Base-by-base conservation (phyloP, 2,797 vertebrate species). In the Tangara arthus region DNA sequence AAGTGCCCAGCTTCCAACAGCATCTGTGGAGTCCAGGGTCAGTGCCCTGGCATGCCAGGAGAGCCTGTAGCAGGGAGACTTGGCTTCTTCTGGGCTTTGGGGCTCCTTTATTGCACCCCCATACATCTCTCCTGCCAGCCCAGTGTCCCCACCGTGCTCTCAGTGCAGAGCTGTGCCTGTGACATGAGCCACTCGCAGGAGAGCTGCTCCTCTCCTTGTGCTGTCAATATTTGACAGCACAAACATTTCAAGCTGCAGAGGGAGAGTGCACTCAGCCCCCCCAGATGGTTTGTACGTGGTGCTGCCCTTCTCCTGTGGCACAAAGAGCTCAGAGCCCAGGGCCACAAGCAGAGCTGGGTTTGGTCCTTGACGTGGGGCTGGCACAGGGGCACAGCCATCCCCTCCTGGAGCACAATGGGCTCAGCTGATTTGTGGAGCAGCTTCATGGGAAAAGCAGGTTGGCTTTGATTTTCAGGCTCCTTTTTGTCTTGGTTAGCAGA, bases 241-340 rank as follows among this genome's bases (percentile, higher is more conserved):
- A 6, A 88, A 34, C 18, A 15, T 19, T 64, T 41, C 28, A 21
- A 82, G 26, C 18, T 19, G 46, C 68, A 72, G 80, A 41, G 46
- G 11, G 41, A 12, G 18, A 37, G 49, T 8, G 56, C 68, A 2
- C 39, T 77, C 32, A 30, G 30, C 46, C 30, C 18, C 34, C 21
- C 8, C 0, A 0, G 20, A 11, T 0, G 19, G 11, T 30, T 66
- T 66, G 23, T 52, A 44, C 0, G 0, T 49, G 75, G 12, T 61
- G 24, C 34, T 8, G 24, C 56, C 60, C 47, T 82, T 41, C 39
- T 76, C 16, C 71, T 0, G 0, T 11, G 47, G 50, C 61, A 52
- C 53, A 68, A 68, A 56, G 18, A 41, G 49, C 66, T 59, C 56
- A 20, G 47, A 39, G 5, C 42, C 69, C 0, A 3, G 50, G 77